phyloP scores from a whole-genome alignment of 2,113 vertebrate species.

The Gymnarchus niloticus region DNA sequence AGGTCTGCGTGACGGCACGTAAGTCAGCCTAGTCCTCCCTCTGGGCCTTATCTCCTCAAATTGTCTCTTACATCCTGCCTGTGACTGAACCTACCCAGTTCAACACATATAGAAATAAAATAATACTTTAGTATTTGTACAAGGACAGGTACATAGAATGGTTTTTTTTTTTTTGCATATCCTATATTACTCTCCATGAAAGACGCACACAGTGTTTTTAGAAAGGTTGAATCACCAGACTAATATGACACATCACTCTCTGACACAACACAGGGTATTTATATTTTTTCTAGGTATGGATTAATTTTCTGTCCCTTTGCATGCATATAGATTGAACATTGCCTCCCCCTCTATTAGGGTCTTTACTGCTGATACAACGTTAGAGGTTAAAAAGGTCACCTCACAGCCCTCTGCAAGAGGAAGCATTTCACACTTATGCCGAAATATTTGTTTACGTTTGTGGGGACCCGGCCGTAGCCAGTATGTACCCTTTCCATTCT shows the following conservation, averaged over 20 bases:
- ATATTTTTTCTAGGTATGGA: no score
- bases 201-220: not conserved
- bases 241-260: not conserved
- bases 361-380: no score
- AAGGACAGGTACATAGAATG: no score
- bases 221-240: not conserved
- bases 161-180: no score
- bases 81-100: not conserved
- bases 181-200: no score
- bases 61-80: not conserved
- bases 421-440: not conserved
- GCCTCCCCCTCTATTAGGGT: no score
- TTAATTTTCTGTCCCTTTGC: no score
- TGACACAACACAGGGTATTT: not conserved
- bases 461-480: no score
- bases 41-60: not conserved
- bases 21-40: slow-evolving; percentile 49
- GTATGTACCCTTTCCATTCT: no score
- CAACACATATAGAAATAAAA: not conserved
- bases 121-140: no score
- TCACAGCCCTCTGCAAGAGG: not conserved
- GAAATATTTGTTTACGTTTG: not conserved
- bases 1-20: slow-evolving; percentile 84
- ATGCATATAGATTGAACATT: no score
- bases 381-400: not conserved